phyloP scores from a whole-genome alignment of 2,888 invertebrate species.

The Pachliopta kotzebuea region DNA sequence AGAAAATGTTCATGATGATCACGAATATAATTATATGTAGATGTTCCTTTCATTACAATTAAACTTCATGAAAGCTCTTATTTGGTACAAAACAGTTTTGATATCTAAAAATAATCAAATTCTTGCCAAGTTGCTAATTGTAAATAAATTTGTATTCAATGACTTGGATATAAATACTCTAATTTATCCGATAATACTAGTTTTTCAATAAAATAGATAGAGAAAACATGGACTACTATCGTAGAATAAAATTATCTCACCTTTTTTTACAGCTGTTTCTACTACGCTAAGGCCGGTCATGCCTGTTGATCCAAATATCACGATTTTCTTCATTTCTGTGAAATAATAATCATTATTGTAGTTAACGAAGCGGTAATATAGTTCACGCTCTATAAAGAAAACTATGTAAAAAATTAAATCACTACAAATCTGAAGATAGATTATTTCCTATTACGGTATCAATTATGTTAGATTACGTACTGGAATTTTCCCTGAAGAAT shows the following conservation, averaged over 20 bases:
- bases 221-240: too few relatives aligned
- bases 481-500: not conserved
- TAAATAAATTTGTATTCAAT: too few relatives aligned
- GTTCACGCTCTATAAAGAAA: not conserved
- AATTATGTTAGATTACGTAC: slow-evolving; percentile 5
- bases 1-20: too few relatives aligned
- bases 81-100: too few relatives aligned
- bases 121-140: too few relatives aligned
- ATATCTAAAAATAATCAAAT: too few relatives aligned
- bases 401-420: not conserved
- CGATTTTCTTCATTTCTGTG: slow-evolving; percentile 85
- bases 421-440: slow-evolving; percentile 9
- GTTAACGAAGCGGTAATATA: not conserved
- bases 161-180: too few relatives aligned
- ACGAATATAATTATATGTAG: too few relatives aligned
- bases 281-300: slow-evolving; percentile 90
- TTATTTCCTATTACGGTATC: slow-evolving; percentile 6
- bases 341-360: slow-evolving; percentile 9
- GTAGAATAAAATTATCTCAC: slow-evolving; percentile 61
- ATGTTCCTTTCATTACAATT: too few relatives aligned
- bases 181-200: too few relatives aligned
- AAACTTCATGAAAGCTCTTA: too few relatives aligned
- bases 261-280: slow-evolving; percentile 88
- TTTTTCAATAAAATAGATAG: too few relatives aligned
- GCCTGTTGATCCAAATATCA: slow-evolving; percentile 91